Evolutionary conservation across 2,113 vertebrate species (phyloP), one percentile per base, ranked within the genome.

Genomic region (Rynchops niger): DNA sequence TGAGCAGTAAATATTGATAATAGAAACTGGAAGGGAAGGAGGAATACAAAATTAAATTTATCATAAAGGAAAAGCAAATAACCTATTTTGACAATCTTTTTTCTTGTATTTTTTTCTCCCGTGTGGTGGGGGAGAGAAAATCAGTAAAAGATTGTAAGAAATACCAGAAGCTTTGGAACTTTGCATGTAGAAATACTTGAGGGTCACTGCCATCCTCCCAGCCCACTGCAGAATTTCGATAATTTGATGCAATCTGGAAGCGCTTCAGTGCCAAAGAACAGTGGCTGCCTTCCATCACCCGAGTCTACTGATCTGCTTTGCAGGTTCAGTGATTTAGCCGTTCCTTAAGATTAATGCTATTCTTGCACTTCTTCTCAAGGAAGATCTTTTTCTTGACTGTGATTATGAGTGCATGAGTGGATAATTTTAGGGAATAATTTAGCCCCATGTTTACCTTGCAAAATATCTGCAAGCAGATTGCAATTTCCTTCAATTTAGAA

Each of bases 221-320:
- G 77, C 10, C 42, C 59, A 58, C 93, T 85, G 69, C 52, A 85
- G 78, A 50, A 55, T 73, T 94, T 67, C 89, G 91, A 85, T 93
- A 72, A 94, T 95, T 85, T 87, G 73, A 95, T 66, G 62, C 86
- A 97, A 91, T 94, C 93, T 93, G 91, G 95, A 96, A 97, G 72
- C 78, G 66, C 14, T 87, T 96, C 8, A 12, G 59, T 94, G 93
- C 92, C 95, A 97, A 95, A 82, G 45, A 92, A 83, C 40, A 58
- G 66, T 50, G 58, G 79, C 77, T 91, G 61, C 63, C 34, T 92
- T 95, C 92, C 78, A 90, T 77, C 78, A 87, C 65, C 27, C 0
- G 0, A 82, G 27, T 36, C 78, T 90, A 63, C 78, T 79, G 72
- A 66, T 91, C 71, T 78, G 47, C 25, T 93, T 88, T 90, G 59